phyloP scores from a whole-genome alignment of 92 coral and sea anemone species.

The Actinernus sp. region DNA sequence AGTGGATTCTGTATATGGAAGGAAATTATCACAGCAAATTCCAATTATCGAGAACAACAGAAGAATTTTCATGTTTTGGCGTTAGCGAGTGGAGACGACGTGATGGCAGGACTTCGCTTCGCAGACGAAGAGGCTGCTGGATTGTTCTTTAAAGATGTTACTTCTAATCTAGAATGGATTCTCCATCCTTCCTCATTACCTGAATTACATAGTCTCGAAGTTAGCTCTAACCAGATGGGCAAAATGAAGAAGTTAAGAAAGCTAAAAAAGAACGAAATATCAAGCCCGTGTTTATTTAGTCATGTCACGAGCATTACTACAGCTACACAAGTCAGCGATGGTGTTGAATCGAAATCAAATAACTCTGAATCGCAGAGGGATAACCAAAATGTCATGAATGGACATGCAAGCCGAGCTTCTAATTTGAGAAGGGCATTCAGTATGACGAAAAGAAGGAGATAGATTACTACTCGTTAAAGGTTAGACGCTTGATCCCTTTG shows the following conservation, averaged over 20 bases:
- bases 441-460: constrained; percentile 55
- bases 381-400: constrained; percentile 56
- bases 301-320: constrained; percentile 98
- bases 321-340: constrained; percentile 73
- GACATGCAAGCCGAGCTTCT: constrained; percentile 56
- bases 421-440: constrained; percentile 75
- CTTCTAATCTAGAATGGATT: constrained; percentile 66
- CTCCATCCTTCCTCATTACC: constrained; percentile 66
- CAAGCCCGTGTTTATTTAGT: constrained; percentile 97
- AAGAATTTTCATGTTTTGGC: constrained; percentile 89
- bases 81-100: constrained; percentile 79
- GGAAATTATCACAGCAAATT: constrained; percentile 74
- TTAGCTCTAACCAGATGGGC: constrained; percentile 51
- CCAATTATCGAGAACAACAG: constrained; percentile 92
- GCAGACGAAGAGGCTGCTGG: constrained; percentile 89
- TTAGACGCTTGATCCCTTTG: too few relatives aligned
- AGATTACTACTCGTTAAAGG: too few relatives aligned
- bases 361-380: constrained; percentile 47
- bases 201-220: constrained; percentile 75
- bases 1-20: constrained; percentile 97
- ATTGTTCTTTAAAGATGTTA: constrained; percentile 82
- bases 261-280: constrained; percentile 95
- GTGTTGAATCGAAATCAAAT: constrained; percentile 31
- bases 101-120: constrained; percentile 97
- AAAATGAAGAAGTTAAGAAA: constrained; percentile 86